A percentile compares a stretch with the other conserved stretches of the same genome.
These are phyloP conservation scores for Balaeniceps rex DNA, from an alignment of 2,113 vertebrate genomes.

Conservation along the genomic window DNA sequence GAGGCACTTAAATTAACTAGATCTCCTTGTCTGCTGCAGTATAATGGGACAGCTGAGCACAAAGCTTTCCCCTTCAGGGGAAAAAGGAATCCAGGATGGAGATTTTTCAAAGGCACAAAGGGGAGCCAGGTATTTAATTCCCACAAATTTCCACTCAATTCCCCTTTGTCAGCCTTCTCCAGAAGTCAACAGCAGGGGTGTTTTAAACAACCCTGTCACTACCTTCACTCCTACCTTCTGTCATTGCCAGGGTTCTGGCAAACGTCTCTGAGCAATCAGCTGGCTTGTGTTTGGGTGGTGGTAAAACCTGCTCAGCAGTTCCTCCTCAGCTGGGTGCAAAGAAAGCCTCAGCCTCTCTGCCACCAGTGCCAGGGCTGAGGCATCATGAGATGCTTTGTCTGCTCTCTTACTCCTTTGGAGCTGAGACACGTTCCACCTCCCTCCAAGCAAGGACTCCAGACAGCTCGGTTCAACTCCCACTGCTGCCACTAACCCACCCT, in stretches of 20 bases:
- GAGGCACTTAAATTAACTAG: conserved; percentile 35
- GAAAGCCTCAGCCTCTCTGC: not conserved
- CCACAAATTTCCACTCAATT: not conserved
- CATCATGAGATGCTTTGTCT: not conserved
- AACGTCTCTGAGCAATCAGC: not conserved
- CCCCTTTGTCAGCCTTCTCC: not conserved
- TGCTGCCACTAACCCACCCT: not conserved
- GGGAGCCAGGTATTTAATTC: not conserved
- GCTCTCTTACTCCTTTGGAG: not conserved
- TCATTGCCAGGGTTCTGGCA: not conserved
- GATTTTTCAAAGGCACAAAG: not conserved
- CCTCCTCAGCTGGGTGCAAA: not conserved
- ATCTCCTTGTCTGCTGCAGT: not conserved
- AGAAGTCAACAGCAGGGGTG: not conserved
- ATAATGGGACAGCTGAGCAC: not conserved
- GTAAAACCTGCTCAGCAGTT: not conserved
- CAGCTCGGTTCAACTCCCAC: not conserved
- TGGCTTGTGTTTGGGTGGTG: not conserved
- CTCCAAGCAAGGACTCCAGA: not conserved
- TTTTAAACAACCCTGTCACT: not conserved
- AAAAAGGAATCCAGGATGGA: not conserved
- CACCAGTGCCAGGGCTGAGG: not conserved
- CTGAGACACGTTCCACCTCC: not conserved
- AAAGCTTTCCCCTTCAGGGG: not conserved
- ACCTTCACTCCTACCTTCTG: not conserved